These are phyloP conservation scores for Aphodius sticticus DNA, from an alignment of 2,888 invertebrate species.

Conservation along the genomic window DNA sequence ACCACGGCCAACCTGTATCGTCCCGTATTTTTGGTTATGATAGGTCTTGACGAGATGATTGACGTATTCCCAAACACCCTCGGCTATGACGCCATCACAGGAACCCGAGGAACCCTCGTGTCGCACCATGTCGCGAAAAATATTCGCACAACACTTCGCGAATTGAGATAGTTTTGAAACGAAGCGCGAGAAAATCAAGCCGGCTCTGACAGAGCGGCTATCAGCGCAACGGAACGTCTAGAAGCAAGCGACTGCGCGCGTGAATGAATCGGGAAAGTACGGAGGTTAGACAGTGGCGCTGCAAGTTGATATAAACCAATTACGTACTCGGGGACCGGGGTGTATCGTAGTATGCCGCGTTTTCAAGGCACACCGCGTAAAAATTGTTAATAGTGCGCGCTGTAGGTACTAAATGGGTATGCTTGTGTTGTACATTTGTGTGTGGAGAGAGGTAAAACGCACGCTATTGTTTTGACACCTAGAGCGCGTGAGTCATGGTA, in stretches of 20 bases:
- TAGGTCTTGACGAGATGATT: slow-evolving; percentile 71
- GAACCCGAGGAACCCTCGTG: slow-evolving; percentile 60
- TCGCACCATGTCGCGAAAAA: slow-evolving; percentile 50
- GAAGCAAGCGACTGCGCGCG: not conserved
- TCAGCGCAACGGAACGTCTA: not conserved
- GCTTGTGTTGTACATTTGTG: too few species aligned
- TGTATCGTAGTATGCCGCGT: not conserved
- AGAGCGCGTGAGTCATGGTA: not conserved
- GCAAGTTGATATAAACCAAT: too few species aligned
- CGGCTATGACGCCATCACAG: slow-evolving; percentile 63
- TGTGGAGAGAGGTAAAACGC: too few species aligned
- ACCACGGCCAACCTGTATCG: slow-evolving; percentile 39
- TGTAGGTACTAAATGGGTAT: too few species aligned
- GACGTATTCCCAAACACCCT: slow-evolving; percentile 74
- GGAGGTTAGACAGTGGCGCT: too few species aligned
- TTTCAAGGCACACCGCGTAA: not conserved
- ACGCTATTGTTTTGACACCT: not conserved
- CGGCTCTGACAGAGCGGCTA: not conserved
- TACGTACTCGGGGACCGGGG: not conserved
- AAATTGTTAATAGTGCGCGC: not conserved
- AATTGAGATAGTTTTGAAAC: too few species aligned
- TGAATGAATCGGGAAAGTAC: not conserved
- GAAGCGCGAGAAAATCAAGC: not conserved
- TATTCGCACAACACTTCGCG: not conserved
- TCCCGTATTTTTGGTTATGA: slow-evolving; percentile 46